These are phyloP conservation scores for Solea solea DNA, from an alignment of 2,113 vertebrate genomes.

Conservation along the genomic window DNA sequence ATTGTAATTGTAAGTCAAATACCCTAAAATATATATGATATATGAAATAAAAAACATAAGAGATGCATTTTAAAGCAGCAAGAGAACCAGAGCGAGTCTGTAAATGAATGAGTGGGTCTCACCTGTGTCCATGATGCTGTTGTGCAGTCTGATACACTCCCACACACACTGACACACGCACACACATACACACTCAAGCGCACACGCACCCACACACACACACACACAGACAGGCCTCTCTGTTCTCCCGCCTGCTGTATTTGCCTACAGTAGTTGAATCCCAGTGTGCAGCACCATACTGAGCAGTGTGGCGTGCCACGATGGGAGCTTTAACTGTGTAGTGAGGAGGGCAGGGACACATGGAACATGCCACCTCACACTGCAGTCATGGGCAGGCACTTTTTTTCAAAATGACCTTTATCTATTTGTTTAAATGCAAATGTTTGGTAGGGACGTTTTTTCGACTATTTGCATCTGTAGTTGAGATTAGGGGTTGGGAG, in stretches of 20 bases:
- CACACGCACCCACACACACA: slow-evolving; percentile 6
- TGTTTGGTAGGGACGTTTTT: slow-evolving; percentile 82
- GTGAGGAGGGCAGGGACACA: slow-evolving; percentile 74
- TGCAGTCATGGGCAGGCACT: slow-evolving; percentile 65
- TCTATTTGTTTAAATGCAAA: slow-evolving; percentile 87
- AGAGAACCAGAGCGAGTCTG: not conserved
- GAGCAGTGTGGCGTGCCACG: slow-evolving; percentile 66
- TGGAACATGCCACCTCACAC: slow-evolving; percentile 60
- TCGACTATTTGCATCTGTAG: slow-evolving; percentile 81
- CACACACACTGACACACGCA: slow-evolving; percentile 7
- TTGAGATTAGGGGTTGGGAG: slow-evolving; percentile 76
- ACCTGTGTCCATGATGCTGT: slow-evolving; percentile 82
- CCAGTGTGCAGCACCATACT: slow-evolving; percentile 63
- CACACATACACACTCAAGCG: slow-evolving; percentile 4
- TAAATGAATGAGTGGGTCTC: slow-evolving; percentile 47
- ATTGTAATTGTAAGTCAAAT: too few species aligned
- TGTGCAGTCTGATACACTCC: slow-evolving; percentile 24
- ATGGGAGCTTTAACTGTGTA: slow-evolving; percentile 60
- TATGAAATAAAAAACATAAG: not conserved
- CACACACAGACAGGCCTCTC: slow-evolving; percentile 33
- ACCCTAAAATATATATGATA: too few species aligned
- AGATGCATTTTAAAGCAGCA: not conserved
- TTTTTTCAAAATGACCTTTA: slow-evolving; percentile 80
- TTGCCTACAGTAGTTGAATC: slow-evolving; percentile 61
- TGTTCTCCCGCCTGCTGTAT: slow-evolving; percentile 55